Evolutionary conservation across 2,888 invertebrate genomes (phyloP).

Genomic region (Eucriotettix oculatus): DNA sequence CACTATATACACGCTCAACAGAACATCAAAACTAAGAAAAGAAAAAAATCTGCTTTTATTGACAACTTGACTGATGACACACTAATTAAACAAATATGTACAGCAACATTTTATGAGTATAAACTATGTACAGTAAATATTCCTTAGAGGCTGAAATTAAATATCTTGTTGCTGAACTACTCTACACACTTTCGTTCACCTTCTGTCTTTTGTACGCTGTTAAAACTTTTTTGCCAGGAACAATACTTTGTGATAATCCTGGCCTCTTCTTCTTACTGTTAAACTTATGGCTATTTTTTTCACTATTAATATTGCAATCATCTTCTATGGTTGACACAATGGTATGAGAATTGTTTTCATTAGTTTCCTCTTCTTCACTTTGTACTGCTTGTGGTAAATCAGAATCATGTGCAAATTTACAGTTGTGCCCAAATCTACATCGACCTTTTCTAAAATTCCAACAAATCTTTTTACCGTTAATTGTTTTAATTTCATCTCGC

Average conservation of each 20-base stretch:
- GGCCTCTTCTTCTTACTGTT: conserved; percentile 50
- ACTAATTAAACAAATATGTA: too few relatives aligned
- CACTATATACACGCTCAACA: too few relatives aligned
- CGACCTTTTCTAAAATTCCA: conserved; percentile 85
- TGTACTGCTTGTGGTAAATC: conserved; percentile 48
- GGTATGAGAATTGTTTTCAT: conserved; percentile 17
- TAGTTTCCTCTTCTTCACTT: conserved; percentile 1
- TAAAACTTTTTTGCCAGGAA: conserved; percentile 74
- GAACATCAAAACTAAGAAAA: too few relatives aligned
- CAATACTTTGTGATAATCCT: conserved; percentile 56
- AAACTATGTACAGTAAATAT: too few relatives aligned
- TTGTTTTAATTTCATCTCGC: conserved; percentile 54
- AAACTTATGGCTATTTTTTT: conserved; percentile 26
- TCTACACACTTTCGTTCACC: conserved; percentile 20
- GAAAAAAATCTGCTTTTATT: too few relatives aligned
- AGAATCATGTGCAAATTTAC: conserved; percentile 81
- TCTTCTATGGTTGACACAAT: conserved; percentile 11
- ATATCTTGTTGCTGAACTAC: too few relatives aligned
- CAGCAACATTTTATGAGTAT: too few relatives aligned
- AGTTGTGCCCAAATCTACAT: conserved; percentile 81
- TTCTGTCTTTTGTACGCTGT: conserved; percentile 56
- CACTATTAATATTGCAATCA: conserved; percentile 34
- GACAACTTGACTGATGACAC: too few relatives aligned
- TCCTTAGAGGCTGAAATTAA: too few relatives aligned
- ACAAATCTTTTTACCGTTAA: conserved; percentile 78